Base-by-base conservation (phyloP, 2,113 vertebrate species). In the Caracal caracal region DNA sequence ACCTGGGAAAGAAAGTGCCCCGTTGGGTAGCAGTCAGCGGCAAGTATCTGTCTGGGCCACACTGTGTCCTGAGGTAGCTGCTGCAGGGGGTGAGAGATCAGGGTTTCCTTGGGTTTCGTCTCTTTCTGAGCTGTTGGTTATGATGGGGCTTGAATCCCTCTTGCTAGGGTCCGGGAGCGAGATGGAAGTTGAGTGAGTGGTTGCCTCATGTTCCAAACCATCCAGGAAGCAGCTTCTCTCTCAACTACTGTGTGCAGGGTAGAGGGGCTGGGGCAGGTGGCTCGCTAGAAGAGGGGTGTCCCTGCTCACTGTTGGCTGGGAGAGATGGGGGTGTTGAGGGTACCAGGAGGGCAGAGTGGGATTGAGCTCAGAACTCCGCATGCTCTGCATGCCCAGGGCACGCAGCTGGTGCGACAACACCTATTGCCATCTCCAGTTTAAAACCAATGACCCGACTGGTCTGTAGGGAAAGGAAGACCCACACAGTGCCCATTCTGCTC, bases 371-470 rank as follows among this genome's bases (percentile, higher is more conserved):
- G 47, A 71, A 10, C 0, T 9, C n/a, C 2, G 1, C 16, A 8
- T 0, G 3, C 19, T 40, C n/a, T 2, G 1, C 16, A 8, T 0
- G 3, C 19, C 35, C 6, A 0, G 10, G 70, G 4, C 17, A 24
- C 28, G 0, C 22, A 10, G 66, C 37, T 56, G 30, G 11, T 13
- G 8, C 26, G 2, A 0, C 1, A 10, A 26, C 5, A 0, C 40
- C 37, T 47, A 17, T 65, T 51, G 68, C 49, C 24, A 9, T 3
- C 24, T 88, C 65, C 28, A 15, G 75, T 87, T 93, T n/a, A 83
- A 85, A 96, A 33, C 70, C 90, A 76, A 20, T 17, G 37, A 82
- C 35, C 24, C 65, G 9, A 4, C 53, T 24, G 5, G n/a, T 86
- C 92, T 95, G 75, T 47, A 84, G 81, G 26, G 7, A 71, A 65